Percentiles rank a stretch among this genome's conserved stretches.
Conservation (phyloP, 2,797 vertebrate genomes). For the Muscicapa striata region DNA sequence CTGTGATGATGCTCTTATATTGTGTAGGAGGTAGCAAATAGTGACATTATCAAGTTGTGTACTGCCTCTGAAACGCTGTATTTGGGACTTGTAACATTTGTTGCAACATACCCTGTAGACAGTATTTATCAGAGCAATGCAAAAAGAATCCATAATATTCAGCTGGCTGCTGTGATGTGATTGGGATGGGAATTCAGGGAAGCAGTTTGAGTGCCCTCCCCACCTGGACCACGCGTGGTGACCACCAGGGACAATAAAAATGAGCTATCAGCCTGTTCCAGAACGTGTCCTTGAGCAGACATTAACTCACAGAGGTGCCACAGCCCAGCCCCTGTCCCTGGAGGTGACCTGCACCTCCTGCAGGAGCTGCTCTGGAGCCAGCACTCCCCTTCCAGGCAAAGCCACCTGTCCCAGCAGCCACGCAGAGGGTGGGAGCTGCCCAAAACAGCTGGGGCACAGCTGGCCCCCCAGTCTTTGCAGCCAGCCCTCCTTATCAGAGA, state of each 20-base stretch:
- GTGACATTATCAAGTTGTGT: conserved; percentile 41
- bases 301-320: rapidly evolving
- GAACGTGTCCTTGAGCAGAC: rapidly evolving
- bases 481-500: neutral
- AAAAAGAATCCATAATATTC: conserved; percentile 21
- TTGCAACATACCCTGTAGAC: conserved; percentile 40
- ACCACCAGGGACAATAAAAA: neutral
- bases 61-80: conserved; percentile 12
- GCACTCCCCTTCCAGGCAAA: neutral
- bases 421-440: neutral
- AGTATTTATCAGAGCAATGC: conserved; percentile 28
- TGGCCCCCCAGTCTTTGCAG: rapidly evolving
- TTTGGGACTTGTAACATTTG: conserved; percentile 45
- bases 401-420: neutral
- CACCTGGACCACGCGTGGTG: rapidly evolving
- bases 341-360: neutral
- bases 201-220: neutral
- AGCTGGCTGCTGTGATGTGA: neutral
- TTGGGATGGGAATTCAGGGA: neutral
- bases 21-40: conserved; percentile 60
- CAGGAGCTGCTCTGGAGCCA: neutral
- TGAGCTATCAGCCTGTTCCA: neutral
- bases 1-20: conserved; percentile 9
- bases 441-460: neutral
- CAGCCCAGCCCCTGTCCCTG: rapidly evolving